Evolutionary conservation across 2,797 vertebrate species (phyloP).

Genomic region (Dallia pectoralis): DNA sequence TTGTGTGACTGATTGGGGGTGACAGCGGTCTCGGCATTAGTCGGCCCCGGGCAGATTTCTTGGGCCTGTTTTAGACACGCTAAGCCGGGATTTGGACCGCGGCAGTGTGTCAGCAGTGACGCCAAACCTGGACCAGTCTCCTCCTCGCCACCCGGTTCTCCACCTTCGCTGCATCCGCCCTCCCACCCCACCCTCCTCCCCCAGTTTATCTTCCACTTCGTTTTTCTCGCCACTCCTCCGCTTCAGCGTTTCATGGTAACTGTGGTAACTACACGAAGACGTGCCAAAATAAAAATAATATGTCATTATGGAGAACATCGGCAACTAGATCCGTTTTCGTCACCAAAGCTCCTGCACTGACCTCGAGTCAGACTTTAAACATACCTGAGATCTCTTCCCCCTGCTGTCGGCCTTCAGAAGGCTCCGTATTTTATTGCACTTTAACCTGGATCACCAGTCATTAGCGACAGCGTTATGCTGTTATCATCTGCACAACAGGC

Average conservation of each 20-base stretch:
- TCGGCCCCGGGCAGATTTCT: conserved; percentile 76
- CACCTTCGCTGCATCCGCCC: conserved; percentile 1
- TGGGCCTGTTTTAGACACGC: conserved; percentile 78
- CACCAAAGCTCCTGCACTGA: no score
- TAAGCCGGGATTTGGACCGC: conserved; percentile 79
- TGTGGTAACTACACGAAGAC: no score
- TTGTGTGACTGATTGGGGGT: conserved; percentile 79
- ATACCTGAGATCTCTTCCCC: neutral
- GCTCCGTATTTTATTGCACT: neutral
- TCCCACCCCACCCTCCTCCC: conserved; percentile 5
- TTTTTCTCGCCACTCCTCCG: neutral
- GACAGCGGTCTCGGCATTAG: conserved; percentile 78
- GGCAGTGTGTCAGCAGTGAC: conserved; percentile 76
- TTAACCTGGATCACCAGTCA: no score
- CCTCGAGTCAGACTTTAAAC: no score
- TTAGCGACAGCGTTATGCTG: neutral
- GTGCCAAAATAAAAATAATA: no score
- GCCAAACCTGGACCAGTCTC: conserved; percentile 55
- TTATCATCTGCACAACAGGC: neutral
- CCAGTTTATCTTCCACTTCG: neutral
- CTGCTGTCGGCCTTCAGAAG: neutral
- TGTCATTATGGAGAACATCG: no score
- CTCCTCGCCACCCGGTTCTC: conserved; percentile 37
- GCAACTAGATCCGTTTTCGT: no score
- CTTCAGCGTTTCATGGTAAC: no score